These are phyloP conservation scores for Silurus glanis DNA, from an alignment of 2,113 vertebrate species.

Conservation along the genomic window DNA sequence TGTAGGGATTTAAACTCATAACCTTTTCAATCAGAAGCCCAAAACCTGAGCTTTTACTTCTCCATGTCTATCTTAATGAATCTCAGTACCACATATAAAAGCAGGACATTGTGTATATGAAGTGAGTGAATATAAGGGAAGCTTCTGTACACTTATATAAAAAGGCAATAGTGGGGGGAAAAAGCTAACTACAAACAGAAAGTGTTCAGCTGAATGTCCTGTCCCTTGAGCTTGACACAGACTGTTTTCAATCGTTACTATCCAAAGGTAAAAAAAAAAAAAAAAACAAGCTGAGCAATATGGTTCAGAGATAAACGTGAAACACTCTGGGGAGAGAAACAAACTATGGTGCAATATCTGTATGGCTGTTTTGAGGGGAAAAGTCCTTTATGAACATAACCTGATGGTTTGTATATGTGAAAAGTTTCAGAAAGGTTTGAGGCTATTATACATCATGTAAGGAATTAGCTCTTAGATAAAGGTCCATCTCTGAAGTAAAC, in stretches of 20 bases:
- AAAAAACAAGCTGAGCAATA: neutral
- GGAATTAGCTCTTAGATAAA: neutral
- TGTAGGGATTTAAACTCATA: too few relatives aligned
- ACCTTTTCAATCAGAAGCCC: too few relatives aligned
- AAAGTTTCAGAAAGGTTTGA: neutral
- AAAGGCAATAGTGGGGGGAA: neutral
- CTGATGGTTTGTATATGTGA: neutral
- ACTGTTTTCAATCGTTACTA: neutral
- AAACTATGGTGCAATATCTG: slow-evolving; percentile 25
- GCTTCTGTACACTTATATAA: neutral
- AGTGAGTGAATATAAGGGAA: neutral
- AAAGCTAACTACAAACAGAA: neutral
- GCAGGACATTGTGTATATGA: neutral
- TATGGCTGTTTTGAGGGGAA: neutral
- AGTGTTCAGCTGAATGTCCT: too few relatives aligned
- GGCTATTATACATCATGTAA: neutral
- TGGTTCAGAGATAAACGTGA: neutral
- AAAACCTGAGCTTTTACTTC: too few relatives aligned
- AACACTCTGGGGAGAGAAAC: neutral
- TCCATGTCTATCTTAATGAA: neutral
- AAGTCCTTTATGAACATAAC: neutral
- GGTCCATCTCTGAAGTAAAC: neutral
- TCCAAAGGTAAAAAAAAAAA: neutral
- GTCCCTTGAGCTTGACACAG: neutral
- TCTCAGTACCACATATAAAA: neutral